Base-by-base conservation (phyloP, 2,888 invertebrate genomes). In the Noctua janthina region DNA sequence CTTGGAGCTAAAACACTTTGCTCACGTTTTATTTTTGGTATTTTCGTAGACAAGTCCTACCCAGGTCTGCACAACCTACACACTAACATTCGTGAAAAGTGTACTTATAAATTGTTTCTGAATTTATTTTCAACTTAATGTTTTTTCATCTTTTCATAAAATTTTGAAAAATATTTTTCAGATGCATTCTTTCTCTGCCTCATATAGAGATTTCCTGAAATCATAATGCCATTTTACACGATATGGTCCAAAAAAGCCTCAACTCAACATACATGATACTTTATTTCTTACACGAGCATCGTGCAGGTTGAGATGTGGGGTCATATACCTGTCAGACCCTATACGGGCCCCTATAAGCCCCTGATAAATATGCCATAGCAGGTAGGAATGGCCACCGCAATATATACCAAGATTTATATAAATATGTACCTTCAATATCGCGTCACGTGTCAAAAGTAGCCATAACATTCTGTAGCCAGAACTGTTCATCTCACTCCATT, bases 321-420 rank as follows among this genome's bases (percentile, higher is more conserved):
- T 82, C 79, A 77, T 88, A 88, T 88, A 86, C 81, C 78, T 86
- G 83, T 87, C 87, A 85, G 68, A 84, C 80, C 87, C 64, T 71
- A 39, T 39, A 72, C 69, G 62, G 83, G 80, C 81, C 71, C 69
- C 67, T 78, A 74, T 86, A 89, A 88, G 87, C 85, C 85, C 76
- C 81, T 89, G 87, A 87, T 91, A 88, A 89, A 89, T 86, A 85
- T 86, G 81, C 76, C 79, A 75, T 71, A 78, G 77, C 39, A 64
- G 64, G 78, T 54, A 77, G 77, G 74, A 80, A 71, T 69, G 77
- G 80, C 72, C 74, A 59, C 64, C 49, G 64, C 51, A 20, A 67
- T 70, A 71, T 54, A 66, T 23, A 39, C n/a, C 51, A 1, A 5
- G 10, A 20, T 66, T 20, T 66, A 39, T 66, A 20, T 10, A 39